phyloP scores from a whole-genome alignment of 2,797 vertebrate species.

The Acropternis orthonyx region DNA sequence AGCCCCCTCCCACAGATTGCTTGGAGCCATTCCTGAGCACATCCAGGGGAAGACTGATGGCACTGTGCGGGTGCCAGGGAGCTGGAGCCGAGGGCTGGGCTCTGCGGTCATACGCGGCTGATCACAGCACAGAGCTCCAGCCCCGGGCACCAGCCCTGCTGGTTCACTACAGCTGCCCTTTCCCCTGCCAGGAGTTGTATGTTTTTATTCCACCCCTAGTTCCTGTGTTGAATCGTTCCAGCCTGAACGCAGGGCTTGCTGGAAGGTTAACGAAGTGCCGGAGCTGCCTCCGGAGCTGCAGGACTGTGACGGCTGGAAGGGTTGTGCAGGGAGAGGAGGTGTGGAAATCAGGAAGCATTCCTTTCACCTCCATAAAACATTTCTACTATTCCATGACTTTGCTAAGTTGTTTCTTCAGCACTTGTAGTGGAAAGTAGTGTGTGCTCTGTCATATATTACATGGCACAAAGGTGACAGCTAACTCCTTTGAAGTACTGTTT shows the following conservation, averaged over 20 bases:
- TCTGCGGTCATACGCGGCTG: fast-evolving
- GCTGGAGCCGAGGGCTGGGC: background rate
- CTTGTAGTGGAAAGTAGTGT: background rate
- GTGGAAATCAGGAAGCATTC: background rate
- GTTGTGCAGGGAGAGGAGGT: background rate
- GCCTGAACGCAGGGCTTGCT: fast-evolving
- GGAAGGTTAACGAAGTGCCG: background rate
- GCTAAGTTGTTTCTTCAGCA: background rate
- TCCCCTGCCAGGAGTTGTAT: background rate
- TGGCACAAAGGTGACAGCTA: background rate
- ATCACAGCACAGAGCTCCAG: fast-evolving
- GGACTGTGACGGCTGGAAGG: background rate
- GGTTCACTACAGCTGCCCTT: background rate
- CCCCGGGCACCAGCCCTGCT: background rate
- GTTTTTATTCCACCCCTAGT: background rate
- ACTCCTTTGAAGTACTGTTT: background rate
- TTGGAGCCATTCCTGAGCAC: background rate
- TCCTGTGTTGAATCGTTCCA: background rate
- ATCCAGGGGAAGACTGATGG: fast-evolving
- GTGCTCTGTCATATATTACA: fast-evolving
- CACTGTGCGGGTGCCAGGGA: fast-evolving
- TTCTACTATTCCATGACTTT: background rate
- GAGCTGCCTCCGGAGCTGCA: background rate
- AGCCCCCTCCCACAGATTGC: background rate
- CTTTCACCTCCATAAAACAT: background rate